Conservation (phyloP, 2,797 vertebrate species). For the Nannoperca australis region DNA sequence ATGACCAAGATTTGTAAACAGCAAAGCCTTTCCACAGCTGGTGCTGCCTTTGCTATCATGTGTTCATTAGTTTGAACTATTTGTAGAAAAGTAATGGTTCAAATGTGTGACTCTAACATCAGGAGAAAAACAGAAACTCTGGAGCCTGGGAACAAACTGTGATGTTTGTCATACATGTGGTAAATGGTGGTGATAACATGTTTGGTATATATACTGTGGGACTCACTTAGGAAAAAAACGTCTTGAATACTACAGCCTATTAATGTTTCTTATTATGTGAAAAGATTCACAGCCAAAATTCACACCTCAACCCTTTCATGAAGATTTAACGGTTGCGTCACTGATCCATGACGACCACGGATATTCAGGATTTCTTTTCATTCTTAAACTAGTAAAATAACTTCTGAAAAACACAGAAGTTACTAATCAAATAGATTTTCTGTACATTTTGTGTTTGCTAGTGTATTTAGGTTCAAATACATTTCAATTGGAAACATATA, state of each 20-base stretch:
- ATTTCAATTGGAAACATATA: background rate
- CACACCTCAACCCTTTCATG: background rate
- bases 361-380: background rate
- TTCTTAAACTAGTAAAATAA: background rate
- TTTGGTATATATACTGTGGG: slow-evolving; percentile 29
- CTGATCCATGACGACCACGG: background rate
- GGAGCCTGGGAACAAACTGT: slow-evolving; percentile 39
- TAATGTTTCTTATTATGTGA: slow-evolving; percentile 25
- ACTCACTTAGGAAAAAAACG: background rate
- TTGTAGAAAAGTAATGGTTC: slow-evolving; percentile 52
- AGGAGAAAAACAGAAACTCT: slow-evolving; percentile 29
- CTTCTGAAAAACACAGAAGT: background rate
- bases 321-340: background rate
- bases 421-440: background rate
- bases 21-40: slow-evolving; percentile 44
- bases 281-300: background rate
- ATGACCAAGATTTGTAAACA: slow-evolving; percentile 39
- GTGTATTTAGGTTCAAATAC: background rate
- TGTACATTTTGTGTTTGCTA: slow-evolving; percentile 1
- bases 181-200: slow-evolving; percentile 18
- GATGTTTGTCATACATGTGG: slow-evolving; percentile 35
- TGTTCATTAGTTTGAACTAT: slow-evolving; percentile 59
- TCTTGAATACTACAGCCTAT: slow-evolving; percentile 31
- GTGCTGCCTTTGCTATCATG: slow-evolving; percentile 48
- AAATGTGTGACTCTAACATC: slow-evolving; percentile 54